phyloP scores from a whole-genome alignment of 2,888 invertebrate species.

The Clitarchus hookeri region DNA sequence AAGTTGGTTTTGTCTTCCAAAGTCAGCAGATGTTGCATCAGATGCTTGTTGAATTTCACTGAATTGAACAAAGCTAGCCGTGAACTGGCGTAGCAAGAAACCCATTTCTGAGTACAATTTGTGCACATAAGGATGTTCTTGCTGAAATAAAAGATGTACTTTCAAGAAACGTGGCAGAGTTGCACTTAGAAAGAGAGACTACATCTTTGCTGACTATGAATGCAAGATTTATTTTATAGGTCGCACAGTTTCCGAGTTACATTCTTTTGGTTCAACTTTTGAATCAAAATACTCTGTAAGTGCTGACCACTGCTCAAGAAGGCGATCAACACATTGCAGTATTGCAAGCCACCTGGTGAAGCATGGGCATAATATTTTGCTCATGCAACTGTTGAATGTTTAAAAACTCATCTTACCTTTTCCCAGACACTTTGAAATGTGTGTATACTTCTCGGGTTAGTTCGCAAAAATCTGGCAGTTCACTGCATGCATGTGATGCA shows the following conservation, averaged over 20 bases:
- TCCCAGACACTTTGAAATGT: constrained; percentile 19
- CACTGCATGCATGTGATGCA: constrained; percentile 25
- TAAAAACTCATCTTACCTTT: constrained; percentile 20
- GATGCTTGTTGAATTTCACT: background rate
- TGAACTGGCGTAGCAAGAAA: constrained; percentile 20
- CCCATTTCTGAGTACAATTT: constrained; percentile 17
- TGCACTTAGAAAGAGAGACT: background rate
- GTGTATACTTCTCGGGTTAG: constrained; percentile 21
- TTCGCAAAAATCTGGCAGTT: constrained; percentile 24
- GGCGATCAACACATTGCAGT: constrained; percentile 5
- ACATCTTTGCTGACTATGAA: constrained; percentile 3
- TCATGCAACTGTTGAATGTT: constrained; percentile 10
- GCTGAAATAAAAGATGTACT: constrained; percentile 24
- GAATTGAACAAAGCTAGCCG: constrained; percentile 20
- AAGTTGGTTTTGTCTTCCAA: constrained; percentile 15
- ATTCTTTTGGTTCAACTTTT: background rate
- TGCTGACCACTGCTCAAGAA: background rate
- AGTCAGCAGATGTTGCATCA: background rate
- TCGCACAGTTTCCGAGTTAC: background rate
- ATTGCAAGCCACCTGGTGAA: constrained; percentile 11
- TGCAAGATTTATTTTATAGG: background rate
- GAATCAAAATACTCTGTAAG: background rate
- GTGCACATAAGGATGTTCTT: constrained; percentile 22
- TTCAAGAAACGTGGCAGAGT: background rate
- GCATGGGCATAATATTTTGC: constrained; percentile 21